Conservation (phyloP, 2,797 vertebrate species). For the Argya squamiceps region DNA sequence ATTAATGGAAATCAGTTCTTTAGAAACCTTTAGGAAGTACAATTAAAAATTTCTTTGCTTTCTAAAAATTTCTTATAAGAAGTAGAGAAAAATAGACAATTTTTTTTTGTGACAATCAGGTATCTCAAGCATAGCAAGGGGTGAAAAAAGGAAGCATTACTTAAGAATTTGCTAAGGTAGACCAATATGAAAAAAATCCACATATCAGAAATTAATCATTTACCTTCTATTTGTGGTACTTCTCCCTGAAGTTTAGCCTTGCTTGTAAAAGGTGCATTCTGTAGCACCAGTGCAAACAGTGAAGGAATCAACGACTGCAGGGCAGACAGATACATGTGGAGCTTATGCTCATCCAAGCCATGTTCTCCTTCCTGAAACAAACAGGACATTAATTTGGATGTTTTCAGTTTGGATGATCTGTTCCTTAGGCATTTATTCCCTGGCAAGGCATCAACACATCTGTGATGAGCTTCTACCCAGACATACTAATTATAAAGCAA, state of each 20-base stretch:
- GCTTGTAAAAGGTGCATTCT: constrained; percentile 93
- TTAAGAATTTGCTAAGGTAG: not conserved
- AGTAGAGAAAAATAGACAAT: not conserved
- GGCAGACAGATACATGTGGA: constrained; percentile 93
- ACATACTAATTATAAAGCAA: not conserved
- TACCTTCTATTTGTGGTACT: constrained; percentile 92
- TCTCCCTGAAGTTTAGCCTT: constrained; percentile 90
- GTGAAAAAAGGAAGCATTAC: not conserved
- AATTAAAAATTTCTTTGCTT: not conserved
- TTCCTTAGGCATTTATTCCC: not conserved
- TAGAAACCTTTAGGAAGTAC: not conserved
- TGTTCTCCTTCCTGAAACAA: constrained; percentile 90
- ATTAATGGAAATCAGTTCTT: not conserved
- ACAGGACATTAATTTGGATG: not conserved
- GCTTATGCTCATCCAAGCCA: constrained; percentile 93
- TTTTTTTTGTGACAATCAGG: not conserved
- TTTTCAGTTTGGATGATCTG: not conserved
- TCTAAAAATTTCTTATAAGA: not conserved
- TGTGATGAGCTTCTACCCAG: not conserved
- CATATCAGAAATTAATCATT: not conserved
- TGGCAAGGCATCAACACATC: not conserved
- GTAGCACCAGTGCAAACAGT: constrained; percentile 92
- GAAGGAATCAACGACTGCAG: constrained; percentile 95
- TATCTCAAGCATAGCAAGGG: not conserved
- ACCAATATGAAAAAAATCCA: not conserved